These are phyloP conservation scores for Gadus chalcogrammus DNA, from an alignment of 2,113 vertebrate species.

Conservation along the genomic window DNA sequence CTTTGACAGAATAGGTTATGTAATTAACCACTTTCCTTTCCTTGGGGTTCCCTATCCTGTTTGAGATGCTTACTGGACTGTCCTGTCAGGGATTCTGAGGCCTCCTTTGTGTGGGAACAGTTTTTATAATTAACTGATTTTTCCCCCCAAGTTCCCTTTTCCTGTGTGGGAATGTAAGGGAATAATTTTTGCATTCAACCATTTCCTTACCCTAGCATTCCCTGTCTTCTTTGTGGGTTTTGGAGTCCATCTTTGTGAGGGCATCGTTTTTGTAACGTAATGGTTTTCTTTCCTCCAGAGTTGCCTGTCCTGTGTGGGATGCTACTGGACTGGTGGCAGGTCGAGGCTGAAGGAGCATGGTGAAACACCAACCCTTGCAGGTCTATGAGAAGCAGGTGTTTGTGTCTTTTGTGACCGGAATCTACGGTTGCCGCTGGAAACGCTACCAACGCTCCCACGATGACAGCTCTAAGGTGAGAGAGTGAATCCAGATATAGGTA, in stretches of 20 bases:
- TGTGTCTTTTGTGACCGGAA: conserved; percentile 93
- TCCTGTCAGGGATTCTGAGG: too few species aligned
- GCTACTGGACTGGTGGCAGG: conserved; percentile 65
- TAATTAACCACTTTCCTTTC: conserved; percentile 8
- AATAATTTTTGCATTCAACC: too few species aligned
- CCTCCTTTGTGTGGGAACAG: too few species aligned
- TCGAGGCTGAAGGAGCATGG: conserved; percentile 87
- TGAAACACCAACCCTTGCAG: conserved; percentile 97
- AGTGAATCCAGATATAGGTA: background rate
- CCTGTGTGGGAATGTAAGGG: too few species aligned
- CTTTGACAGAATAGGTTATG: background rate
- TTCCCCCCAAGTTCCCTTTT: too few species aligned
- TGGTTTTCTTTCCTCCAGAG: conserved; percentile 58
- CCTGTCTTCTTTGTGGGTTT: too few species aligned
- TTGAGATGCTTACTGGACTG: conserved; percentile 78
- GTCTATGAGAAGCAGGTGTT: conserved; percentile 97
- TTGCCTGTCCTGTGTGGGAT: conserved; percentile 77
- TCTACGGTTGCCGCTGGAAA: conserved; percentile 98
- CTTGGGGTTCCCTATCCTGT: conserved; percentile 70
- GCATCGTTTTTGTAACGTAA: background rate
- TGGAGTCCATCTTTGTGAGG: too few species aligned
- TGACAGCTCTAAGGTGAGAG: conserved; percentile 87
- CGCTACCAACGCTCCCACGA: conserved; percentile 98
- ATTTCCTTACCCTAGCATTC: too few species aligned
- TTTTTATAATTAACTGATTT: too few species aligned